Percentiles rank a stretch among this genome's conserved stretches.
Evolutionary conservation across 2,888 invertebrate genomes (phyloP).

Genomic region (Xestia ashworthii): DNA sequence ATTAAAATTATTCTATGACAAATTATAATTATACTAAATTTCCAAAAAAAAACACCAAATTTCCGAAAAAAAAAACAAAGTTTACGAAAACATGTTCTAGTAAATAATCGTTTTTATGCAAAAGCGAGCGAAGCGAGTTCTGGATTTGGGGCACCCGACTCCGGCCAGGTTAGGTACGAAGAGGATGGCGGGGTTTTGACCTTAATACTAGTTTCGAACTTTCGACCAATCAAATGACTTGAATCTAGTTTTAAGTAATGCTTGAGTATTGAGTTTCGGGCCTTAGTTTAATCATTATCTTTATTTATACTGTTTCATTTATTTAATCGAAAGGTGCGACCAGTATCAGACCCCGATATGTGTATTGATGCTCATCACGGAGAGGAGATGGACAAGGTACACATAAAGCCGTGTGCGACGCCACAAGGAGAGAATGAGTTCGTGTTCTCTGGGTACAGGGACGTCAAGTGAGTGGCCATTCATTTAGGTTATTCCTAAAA

Average conservation of each 20-base stretch:
- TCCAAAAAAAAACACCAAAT: too few species aligned
- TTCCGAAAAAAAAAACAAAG: too few species aligned
- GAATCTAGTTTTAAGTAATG: not conserved
- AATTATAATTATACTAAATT: too few species aligned
- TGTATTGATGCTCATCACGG: conserved; percentile 93
- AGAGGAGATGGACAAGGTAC: conserved; percentile 78
- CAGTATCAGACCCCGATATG: conserved; percentile 90
- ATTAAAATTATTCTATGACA: too few species aligned
- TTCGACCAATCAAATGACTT: not conserved
- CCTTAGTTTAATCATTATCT: not conserved
- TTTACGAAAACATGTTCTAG: too few species aligned
- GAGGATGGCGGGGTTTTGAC: too few species aligned
- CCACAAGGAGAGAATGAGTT: conserved; percentile 92
- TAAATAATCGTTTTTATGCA: too few species aligned
- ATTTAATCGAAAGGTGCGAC: conserved; percentile 90
- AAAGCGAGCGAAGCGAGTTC: too few species aligned
- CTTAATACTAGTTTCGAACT: too few species aligned
- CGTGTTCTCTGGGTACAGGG: conserved; percentile 95
- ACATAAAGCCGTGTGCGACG: conserved; percentile 69
- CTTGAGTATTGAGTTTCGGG: not conserved
- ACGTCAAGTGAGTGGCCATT: conserved; percentile 88
- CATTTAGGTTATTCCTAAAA: too few species aligned
- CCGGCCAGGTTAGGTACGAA: too few species aligned
- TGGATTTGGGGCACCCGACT: too few species aligned
- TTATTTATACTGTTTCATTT: not conserved